Conservation (phyloP, 2,797 vertebrate species). For the Eulemur rubriventer region DNA sequence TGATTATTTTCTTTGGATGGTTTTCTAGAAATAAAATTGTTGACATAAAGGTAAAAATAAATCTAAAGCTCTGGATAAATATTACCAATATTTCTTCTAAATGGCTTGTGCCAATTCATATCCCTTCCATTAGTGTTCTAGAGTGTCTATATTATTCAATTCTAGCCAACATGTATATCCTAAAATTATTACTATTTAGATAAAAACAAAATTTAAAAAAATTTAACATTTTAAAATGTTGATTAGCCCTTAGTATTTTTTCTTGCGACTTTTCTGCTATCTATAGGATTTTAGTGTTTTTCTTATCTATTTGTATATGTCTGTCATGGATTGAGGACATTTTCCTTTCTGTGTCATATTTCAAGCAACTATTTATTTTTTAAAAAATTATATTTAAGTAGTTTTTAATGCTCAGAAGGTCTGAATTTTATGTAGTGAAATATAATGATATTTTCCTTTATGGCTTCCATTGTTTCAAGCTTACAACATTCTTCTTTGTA, state of each 20-base stretch:
- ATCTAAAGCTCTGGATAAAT: conserved; percentile 4
- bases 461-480: not conserved
- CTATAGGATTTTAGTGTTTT: not conserved
- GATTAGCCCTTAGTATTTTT: not conserved
- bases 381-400: not conserved
- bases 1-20: conserved; percentile 5
- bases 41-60: not conserved
- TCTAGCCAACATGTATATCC: not conserved
- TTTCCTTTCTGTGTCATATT: not conserved
- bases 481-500: not conserved
- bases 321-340: not conserved
- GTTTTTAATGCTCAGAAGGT: not conserved
- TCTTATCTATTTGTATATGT: not conserved
- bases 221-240: not conserved
- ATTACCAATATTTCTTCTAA: conserved; percentile 27
- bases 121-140: not conserved
- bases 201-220: not conserved
- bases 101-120: not conserved
- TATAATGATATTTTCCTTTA: not conserved
- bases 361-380: not conserved
- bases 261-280: not conserved
- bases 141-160: not conserved
- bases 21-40: conserved; percentile 20
- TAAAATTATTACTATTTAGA: not conserved
- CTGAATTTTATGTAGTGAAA: not conserved